These are phyloP conservation scores for Lophotriccus pileatus DNA, from an alignment of 2,797 vertebrate species.

Conservation along the genomic window DNA sequence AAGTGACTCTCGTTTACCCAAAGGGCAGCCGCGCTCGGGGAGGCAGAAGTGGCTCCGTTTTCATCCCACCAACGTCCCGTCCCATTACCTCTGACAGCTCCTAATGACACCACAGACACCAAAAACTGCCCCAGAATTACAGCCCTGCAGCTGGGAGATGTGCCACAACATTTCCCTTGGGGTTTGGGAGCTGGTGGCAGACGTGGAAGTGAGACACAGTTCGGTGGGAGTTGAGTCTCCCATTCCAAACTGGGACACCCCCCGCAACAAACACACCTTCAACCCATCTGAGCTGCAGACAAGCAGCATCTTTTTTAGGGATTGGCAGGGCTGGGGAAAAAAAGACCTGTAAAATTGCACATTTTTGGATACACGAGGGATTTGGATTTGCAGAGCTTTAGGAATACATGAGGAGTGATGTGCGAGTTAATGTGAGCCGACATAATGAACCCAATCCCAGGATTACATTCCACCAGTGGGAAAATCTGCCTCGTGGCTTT, in stretches of 20 bases:
- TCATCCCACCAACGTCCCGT: not conserved
- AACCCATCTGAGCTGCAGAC: not conserved
- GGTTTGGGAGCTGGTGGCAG: not conserved
- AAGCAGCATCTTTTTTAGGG: not conserved
- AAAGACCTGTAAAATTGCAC: not conserved
- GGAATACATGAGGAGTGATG: not conserved
- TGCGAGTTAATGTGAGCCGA: not conserved
- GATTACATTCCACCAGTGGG: not conserved
- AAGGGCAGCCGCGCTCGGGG: not conserved
- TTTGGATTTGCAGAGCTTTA: not conserved
- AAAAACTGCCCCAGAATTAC: not conserved
- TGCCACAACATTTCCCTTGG: not conserved
- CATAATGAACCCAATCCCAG: not conserved
- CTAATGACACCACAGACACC: rapidly evolving
- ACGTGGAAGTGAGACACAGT: rapidly evolving
- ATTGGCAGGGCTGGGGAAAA: not conserved
- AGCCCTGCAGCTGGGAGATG: not conserved
- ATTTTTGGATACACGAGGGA: not conserved
- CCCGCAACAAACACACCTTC: too few relatives aligned
- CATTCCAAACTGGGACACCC: not conserved
- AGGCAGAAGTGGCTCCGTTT: not conserved
- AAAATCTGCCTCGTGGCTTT: not conserved
- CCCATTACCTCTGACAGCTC: not conserved
- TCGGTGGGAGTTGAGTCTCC: not conserved
- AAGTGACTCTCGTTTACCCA: not conserved